These are phyloP conservation scores for Larimichthys polyactis DNA, from an alignment of 2,113 vertebrate species.

Conservation along the genomic window DNA sequence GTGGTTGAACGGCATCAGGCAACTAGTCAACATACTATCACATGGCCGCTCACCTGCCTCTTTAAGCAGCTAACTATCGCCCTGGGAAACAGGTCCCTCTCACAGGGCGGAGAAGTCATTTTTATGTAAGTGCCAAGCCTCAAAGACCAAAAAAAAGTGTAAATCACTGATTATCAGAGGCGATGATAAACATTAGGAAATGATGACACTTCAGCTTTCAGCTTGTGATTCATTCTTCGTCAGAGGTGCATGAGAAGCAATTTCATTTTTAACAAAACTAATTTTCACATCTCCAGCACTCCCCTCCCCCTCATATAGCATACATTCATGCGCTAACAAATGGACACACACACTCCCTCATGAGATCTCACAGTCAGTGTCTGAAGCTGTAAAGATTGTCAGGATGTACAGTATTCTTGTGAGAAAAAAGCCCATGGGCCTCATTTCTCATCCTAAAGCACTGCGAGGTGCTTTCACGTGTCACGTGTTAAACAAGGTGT, in stretches of 20 bases:
- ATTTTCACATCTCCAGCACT: slow-evolving; percentile 45
- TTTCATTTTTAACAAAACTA: slow-evolving; percentile 58
- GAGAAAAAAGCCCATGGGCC: slow-evolving; percentile 71
- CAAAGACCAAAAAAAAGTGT: neutral
- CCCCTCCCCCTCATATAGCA: neutral
- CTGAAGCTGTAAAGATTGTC: slow-evolving; percentile 69
- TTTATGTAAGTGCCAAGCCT: slow-evolving; percentile 7
- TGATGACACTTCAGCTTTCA: slow-evolving; percentile 57
- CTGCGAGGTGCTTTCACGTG: slow-evolving; percentile 42
- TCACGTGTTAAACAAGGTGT: slow-evolving; percentile 60
- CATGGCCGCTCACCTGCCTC: slow-evolving; percentile 59
- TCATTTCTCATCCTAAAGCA: slow-evolving; percentile 63
- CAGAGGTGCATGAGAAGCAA: slow-evolving; percentile 63
- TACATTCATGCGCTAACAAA: slow-evolving; percentile 19
- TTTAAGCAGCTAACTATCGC: slow-evolving; percentile 33
- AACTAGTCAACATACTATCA: slow-evolving; percentile 48
- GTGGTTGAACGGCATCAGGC: slow-evolving; percentile 21
- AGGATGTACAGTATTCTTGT: slow-evolving; percentile 44
- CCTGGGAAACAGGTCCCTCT: slow-evolving; percentile 36
- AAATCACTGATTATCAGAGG: slow-evolving; percentile 35
- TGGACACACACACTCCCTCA: slow-evolving; percentile 14
- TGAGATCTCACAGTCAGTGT: slow-evolving; percentile 56
- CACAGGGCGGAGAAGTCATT: neutral
- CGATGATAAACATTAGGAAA: slow-evolving; percentile 38
- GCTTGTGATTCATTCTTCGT: slow-evolving; percentile 35